Conservation (phyloP, 2,113 vertebrate genomes). For the Anguilla japonica region DNA sequence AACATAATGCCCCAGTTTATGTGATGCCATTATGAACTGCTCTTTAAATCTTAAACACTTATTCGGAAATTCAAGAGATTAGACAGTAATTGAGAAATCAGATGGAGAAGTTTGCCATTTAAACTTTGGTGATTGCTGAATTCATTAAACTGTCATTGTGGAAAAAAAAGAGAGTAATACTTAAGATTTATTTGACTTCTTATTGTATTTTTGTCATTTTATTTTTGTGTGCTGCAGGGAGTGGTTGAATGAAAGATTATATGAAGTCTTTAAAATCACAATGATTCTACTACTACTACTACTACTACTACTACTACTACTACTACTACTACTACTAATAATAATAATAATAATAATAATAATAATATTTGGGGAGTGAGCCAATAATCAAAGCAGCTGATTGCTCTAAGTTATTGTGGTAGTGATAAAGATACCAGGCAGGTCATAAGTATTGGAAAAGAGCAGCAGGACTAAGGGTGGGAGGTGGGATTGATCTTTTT, state of each 20-base stretch:
- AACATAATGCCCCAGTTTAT: conserved; percentile 26
- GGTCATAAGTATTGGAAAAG: not conserved
- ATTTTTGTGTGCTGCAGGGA: conserved; percentile 20
- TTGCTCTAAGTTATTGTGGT: not conserved
- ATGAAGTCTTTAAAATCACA: no score
- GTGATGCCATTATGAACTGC: conserved; percentile 36
- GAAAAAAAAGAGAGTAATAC: no score
- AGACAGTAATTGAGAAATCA: conserved; percentile 33
- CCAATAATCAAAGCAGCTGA: not conserved
- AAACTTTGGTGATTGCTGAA: not conserved
- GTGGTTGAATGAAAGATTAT: no score
- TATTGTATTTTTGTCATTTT: no score
- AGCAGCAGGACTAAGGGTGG: not conserved
- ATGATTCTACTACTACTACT: no score
- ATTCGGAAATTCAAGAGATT: conserved; percentile 49
- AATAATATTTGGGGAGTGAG: no score
- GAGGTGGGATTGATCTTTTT: not conserved
- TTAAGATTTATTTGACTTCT: no score
- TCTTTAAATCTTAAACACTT: conserved; percentile 52
- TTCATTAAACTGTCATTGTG: no score
- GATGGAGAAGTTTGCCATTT: not conserved
- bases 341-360: not conserved
- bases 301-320: not conserved
- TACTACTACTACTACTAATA: not conserved
- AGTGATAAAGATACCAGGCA: not conserved